A percentile compares a stretch with the other conserved stretches of the same genome.
These are phyloP conservation scores for Esox niger DNA, from an alignment of 2,113 vertebrate genomes.

Conservation along the genomic window DNA sequence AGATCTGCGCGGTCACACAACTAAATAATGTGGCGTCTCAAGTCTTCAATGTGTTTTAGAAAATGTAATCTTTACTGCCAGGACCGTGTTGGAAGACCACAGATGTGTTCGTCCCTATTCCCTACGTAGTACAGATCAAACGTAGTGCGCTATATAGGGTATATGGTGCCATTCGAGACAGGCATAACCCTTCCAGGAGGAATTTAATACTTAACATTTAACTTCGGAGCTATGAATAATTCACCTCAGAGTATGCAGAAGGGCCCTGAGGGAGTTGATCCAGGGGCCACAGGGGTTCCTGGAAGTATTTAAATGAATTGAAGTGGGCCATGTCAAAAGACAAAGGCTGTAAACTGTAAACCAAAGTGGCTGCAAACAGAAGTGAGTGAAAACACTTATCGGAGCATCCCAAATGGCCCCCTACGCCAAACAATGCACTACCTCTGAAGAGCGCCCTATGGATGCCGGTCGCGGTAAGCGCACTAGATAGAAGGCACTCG, in stretches of 20 bases:
- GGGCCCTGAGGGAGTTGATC: background rate
- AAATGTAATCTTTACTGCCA: too few species aligned
- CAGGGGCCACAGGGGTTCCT: slow-evolving; percentile 4
- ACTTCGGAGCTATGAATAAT: slow-evolving; percentile 49
- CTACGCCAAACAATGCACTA: background rate
- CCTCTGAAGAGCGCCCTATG: too few species aligned
- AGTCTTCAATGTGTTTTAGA: too few species aligned
- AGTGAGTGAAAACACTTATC: background rate
- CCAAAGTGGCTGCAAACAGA: background rate
- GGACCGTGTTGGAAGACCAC: slow-evolving; percentile 19
- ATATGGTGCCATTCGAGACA: too few species aligned
- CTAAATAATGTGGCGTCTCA: too few species aligned
- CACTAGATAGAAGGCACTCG: too few species aligned
- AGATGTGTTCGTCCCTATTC: slow-evolving; percentile 6
- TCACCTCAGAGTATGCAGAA: slow-evolving; percentile 12
- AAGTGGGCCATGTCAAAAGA: background rate
- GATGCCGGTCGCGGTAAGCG: too few species aligned
- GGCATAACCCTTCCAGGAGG: slow-evolving; percentile 13
- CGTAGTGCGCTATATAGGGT: too few species aligned
- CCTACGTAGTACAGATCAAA: too few species aligned
- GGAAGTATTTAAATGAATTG: slow-evolving; percentile 24
- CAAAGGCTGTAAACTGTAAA: background rate
- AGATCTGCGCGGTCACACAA: too few species aligned
- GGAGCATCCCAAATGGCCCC: background rate
- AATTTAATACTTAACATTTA: slow-evolving; percentile 30